Conservation (phyloP, 2,888 invertebrate species). For the Hyposoter didymator region DNA sequence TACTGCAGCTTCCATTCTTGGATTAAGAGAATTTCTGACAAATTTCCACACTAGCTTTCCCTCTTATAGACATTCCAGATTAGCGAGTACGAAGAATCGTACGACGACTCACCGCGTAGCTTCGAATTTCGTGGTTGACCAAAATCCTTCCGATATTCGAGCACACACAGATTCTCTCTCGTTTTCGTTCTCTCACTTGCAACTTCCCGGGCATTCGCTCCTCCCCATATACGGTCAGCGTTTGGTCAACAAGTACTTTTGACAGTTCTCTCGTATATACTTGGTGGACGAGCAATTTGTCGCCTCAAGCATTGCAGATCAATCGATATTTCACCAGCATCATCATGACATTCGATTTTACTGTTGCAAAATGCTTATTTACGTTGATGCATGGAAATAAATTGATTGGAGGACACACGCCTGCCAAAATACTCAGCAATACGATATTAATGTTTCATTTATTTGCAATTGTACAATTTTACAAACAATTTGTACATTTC, state of each 20-base stretch:
- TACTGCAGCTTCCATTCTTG: neutral
- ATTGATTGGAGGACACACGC: neutral
- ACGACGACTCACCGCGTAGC: neutral
- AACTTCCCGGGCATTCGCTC: neutral
- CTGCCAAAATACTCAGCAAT: neutral
- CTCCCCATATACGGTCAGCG: neutral
- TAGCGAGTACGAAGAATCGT: conserved; percentile 3
- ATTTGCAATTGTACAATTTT: neutral
- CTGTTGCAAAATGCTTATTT: neutral
- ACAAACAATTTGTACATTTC: neutral
- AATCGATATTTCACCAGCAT: neutral
- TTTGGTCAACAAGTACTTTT: conserved; percentile 7
- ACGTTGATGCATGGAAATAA: neutral
- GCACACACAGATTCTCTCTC: neutral
- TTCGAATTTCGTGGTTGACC: conserved; percentile 18
- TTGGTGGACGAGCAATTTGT: neutral
- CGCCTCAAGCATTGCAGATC: neutral
- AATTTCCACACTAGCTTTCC: conserved; percentile 2
- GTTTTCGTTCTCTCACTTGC: neutral
- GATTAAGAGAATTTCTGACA: conserved; percentile 15
- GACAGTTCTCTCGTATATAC: neutral
- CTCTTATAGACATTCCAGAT: conserved; percentile 12
- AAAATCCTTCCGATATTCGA: conserved; percentile 12
- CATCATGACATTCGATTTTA: neutral
- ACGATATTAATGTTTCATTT: neutral